Percentiles rank a stretch among this genome's conserved stretches.
These are phyloP conservation scores for Pipra filicauda DNA, from an alignment of 2,113 vertebrate species.

Conservation along the genomic window DNA sequence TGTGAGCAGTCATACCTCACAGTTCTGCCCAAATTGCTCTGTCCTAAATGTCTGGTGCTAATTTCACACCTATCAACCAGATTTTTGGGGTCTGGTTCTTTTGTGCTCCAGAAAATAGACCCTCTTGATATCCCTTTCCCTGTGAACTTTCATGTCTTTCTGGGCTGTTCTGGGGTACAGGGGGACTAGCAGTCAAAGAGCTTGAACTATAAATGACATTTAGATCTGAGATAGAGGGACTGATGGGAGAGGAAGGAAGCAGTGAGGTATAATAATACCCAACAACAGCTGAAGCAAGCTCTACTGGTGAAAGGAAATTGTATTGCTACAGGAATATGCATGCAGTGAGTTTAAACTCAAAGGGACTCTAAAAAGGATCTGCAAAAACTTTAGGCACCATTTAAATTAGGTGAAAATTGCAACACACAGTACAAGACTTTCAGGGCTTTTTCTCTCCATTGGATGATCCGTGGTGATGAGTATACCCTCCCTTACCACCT, in stretches of 20 bases:
- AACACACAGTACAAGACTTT: neutral
- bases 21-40: neutral
- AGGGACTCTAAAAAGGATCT: neutral
- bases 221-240: neutral
- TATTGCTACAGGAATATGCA: neutral
- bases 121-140: neutral
- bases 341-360: neutral
- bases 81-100: neutral
- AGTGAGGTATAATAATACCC: constrained; percentile 16
- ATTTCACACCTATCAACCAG: neutral
- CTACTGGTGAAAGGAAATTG: neutral
- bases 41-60: neutral
- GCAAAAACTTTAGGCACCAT: neutral
- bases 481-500: neutral
- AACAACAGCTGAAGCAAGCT: constrained; percentile 33
- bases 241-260: constrained; percentile 33
- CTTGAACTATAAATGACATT: neutral
- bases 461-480: neutral
- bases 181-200: neutral
- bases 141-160: neutral
- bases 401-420: neutral
- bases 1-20: neutral
- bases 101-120: neutral
- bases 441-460: neutral
- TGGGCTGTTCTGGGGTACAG: neutral